Base-by-base conservation (phyloP, 64 coral and sea anemone species). In the Orbicella faveolata region DNA sequence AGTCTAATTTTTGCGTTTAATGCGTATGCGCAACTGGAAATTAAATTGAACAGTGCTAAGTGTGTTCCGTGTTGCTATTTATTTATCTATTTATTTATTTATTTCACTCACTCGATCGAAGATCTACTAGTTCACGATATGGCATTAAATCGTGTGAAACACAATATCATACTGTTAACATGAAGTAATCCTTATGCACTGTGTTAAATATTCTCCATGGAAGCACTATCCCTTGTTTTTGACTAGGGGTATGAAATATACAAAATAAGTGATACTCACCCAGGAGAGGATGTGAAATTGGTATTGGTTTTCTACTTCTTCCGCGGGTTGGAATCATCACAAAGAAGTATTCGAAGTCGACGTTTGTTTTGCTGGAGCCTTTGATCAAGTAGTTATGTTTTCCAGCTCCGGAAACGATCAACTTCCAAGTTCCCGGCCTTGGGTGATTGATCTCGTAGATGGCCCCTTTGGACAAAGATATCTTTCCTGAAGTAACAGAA, bases 371-470 rank as follows among this genome's bases (percentile, higher is more conserved):
- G 54, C 91, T 88, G 3, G 61, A 8, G 73, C 84, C 91, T 69
- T 86, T 88, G 62, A 93, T 84, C 44, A 63, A 34, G 91, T 93
- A 93, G 14, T 68, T 21, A 53, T 88, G 75, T 75, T 93, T 93
- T 21, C 91, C 91, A 64, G 66, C 61, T 41, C 84, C 52, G 17
- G 52, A 23, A 17, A 93, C 77, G 15, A 39, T 20, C 76, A 93
- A 66, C 12, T 67, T 93, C 91, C 91, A 97, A 12, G 35, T 61
- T 64, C 95, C 95, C 54, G 84, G 52, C 35, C 30, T 82, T 5
- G 95, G 95, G 55, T 41, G 37, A 30, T 75, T 75, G n/a, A 96
- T 51, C 12, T 90, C 84, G 26, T 96, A 97, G 73, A 97, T 90
- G 30, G 51, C 92, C n/a, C 48, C 84, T 25, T 70, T 74, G 41